Conservation (phyloP, 2,113 vertebrate genomes). For the Malurus elegans region DNA sequence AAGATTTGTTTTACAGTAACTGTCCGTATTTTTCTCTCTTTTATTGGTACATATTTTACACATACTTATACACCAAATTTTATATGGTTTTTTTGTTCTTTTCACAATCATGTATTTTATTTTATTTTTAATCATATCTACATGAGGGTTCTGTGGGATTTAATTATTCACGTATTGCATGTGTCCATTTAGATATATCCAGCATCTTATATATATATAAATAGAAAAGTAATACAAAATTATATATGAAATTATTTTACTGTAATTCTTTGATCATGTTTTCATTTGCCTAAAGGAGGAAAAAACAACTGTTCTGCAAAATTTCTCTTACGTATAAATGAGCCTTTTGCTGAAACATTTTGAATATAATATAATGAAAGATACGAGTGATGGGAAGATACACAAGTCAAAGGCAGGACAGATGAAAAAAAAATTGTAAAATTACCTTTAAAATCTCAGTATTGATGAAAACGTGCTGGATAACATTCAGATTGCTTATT, state of each 20-base stretch:
- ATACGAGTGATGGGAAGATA: background rate
- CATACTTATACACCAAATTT: constrained; percentile 20
- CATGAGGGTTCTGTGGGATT: constrained; percentile 17
- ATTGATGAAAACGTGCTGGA: constrained; percentile 48
- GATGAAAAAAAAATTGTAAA: background rate
- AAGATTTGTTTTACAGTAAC: constrained; percentile 52
- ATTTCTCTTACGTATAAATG: background rate
- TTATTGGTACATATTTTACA: constrained; percentile 48
- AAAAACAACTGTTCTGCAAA: constrained; percentile 39
- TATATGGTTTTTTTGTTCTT: constrained; percentile 27
- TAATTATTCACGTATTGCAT: constrained; percentile 32
- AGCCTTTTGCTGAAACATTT: background rate
- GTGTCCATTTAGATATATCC: constrained; percentile 22
- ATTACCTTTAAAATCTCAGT: background rate
- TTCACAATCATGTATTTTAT: background rate
- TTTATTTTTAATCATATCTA: constrained; percentile 6
- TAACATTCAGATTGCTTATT: constrained; percentile 40
- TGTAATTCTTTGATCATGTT: constrained; percentile 12
- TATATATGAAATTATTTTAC: background rate
- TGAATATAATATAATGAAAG: background rate
- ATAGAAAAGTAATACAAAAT: background rate
- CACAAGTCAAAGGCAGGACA: constrained; percentile 22
- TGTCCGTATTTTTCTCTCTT: constrained; percentile 35
- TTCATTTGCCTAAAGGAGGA: constrained; percentile 1
- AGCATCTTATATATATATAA: background rate